Percentiles rank a stretch among this genome's conserved stretches.
These are phyloP conservation scores for Crossoptilon crossoptilon DNA, from an alignment of 2,797 vertebrate genomes.

Conservation along the genomic window DNA sequence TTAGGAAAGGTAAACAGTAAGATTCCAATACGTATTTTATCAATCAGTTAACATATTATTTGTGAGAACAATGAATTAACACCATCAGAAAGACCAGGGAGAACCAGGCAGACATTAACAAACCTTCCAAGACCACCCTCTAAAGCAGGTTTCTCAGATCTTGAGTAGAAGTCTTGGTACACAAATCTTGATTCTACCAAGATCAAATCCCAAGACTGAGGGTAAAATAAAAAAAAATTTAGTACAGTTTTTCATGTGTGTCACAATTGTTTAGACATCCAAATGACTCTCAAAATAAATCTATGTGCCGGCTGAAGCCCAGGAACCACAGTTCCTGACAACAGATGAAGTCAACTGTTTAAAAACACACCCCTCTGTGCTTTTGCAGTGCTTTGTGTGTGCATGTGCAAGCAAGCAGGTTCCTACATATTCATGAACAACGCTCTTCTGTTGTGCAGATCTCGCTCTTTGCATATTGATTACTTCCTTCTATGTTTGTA, in stretches of 20 bases:
- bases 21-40: not conserved
- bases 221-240: not conserved
- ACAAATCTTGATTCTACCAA: not conserved
- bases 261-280: not conserved
- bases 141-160: not conserved
- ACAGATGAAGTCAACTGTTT: not conserved
- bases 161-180: not conserved
- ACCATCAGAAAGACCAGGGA: not conserved
- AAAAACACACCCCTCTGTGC: accelerated
- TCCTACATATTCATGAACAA: constrained; percentile 27
- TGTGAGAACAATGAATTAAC: not conserved
- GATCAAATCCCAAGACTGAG: not conserved
- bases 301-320: not conserved
- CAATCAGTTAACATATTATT: not conserved
- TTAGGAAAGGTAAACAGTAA: not conserved
- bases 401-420: not conserved
- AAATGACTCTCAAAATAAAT: not conserved
- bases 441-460: constrained; percentile 16
- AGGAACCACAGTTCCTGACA: not conserved
- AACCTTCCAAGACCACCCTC: not conserved
- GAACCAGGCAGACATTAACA: not conserved
- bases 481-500: constrained; percentile 1
- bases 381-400: not conserved
- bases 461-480: constrained; percentile 37
- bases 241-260: not conserved